A percentile compares a stretch with the other conserved stretches of the same genome.
Evolutionary conservation across 2,888 invertebrate genomes (phyloP).

Genomic region (Trichopoda pennipes): DNA sequence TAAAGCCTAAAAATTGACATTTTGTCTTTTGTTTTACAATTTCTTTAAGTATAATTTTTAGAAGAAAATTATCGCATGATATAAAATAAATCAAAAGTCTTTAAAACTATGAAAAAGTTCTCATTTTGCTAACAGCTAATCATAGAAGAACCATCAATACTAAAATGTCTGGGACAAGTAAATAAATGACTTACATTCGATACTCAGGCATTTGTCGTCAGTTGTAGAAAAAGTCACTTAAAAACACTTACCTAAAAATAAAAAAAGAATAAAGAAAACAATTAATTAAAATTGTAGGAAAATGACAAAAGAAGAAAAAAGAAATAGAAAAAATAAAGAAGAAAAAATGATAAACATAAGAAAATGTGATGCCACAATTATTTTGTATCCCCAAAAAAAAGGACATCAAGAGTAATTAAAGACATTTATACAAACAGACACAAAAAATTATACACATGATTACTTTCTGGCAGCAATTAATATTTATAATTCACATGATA

Average conservation of each 20-base stretch:
- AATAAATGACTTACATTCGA: constrained; percentile 45
- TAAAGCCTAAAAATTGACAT: too few species aligned
- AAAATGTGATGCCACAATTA: constrained; percentile 14
- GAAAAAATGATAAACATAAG: constrained; percentile 15
- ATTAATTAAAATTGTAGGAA: constrained; percentile 18
- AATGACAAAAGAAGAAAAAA: background rate
- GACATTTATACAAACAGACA: background rate
- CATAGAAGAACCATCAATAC: too few species aligned
- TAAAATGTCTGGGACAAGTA: background rate
- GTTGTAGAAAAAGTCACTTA: background rate
- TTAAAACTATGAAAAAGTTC: too few species aligned
- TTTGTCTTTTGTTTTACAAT: too few species aligned
- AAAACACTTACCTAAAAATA: constrained; percentile 60
- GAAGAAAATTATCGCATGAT: too few species aligned
- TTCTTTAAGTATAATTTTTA: too few species aligned
- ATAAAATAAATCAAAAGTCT: too few species aligned
- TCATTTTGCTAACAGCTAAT: too few species aligned
- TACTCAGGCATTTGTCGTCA: background rate
- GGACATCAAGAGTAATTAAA: constrained; percentile 55
- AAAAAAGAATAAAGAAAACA: constrained; percentile 18
- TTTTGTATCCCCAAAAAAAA: constrained; percentile 21
- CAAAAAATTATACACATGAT: background rate
- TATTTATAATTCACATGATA: background rate
- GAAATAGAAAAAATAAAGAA: background rate
- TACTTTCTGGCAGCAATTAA: background rate